These are phyloP conservation scores for Epistrophe grossulariae DNA, from an alignment of 2,888 invertebrate species.

Conservation along the genomic window DNA sequence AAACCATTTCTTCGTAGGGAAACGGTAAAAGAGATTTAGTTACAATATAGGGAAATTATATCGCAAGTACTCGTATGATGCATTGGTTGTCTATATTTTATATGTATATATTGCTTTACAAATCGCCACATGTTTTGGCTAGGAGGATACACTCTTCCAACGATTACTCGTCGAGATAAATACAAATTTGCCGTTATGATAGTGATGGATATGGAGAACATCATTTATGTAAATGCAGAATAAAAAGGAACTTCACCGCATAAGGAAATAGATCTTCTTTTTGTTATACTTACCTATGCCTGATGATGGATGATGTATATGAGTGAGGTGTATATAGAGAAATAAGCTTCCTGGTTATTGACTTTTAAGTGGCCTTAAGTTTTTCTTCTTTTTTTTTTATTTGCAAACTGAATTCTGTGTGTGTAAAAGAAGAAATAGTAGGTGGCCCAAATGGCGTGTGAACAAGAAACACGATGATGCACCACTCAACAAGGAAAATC, in stretches of 20 bases:
- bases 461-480: background rate
- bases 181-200: constrained; percentile 9
- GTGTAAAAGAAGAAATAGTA: background rate
- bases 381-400: background rate
- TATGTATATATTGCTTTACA: background rate
- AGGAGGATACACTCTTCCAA: constrained; percentile 30
- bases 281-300: constrained; percentile 4
- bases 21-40: background rate
- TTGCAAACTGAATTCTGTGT: background rate
- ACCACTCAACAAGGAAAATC: constrained; percentile 43
- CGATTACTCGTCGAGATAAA: constrained; percentile 46
- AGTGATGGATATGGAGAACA: constrained; percentile 26
- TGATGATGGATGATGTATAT: constrained; percentile 15
- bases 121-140: constrained; percentile 55
- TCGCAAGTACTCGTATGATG: background rate
- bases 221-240: constrained; percentile 17
- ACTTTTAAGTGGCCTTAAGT: constrained; percentile 47
- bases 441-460: constrained; percentile 8
- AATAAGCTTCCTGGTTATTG: constrained; percentile 71
- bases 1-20: background rate
- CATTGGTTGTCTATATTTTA: background rate
- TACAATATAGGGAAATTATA: background rate
- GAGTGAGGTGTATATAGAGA: background rate
- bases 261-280: constrained; percentile 11
- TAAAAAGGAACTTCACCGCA: background rate